These are phyloP conservation scores for Cossypha heuglini DNA, from an alignment of 2,797 vertebrate species.

Conservation along the genomic window DNA sequence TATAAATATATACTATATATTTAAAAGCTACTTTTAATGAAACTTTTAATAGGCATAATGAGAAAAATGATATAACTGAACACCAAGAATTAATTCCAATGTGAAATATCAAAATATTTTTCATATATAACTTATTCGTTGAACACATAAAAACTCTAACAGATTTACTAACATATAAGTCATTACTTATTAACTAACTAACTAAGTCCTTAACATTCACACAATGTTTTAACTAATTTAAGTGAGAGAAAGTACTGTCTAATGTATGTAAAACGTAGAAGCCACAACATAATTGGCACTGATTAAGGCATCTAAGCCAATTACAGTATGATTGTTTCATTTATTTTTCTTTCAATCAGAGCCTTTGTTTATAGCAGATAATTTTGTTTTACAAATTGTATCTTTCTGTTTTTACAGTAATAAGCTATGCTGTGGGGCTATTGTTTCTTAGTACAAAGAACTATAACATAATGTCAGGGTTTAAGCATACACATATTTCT, in stretches of 20 bases:
- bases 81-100: background rate
- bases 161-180: background rate
- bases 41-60: background rate
- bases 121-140: background rate
- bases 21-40: background rate
- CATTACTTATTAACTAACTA: no score
- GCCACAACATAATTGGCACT: background rate
- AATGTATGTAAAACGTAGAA: background rate
- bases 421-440: background rate
- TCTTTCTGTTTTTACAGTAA: background rate
- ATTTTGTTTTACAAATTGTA: background rate
- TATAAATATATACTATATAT: background rate
- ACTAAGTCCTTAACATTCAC: background rate
- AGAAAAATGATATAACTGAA: background rate
- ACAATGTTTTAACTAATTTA: background rate
- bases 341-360: slow-evolving; percentile 13
- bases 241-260: background rate
- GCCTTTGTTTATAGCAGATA: background rate
- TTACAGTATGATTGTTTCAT: background rate
- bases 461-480: background rate
- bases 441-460: background rate
- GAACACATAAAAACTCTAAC: background rate
- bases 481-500: background rate
- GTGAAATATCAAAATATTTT: background rate
- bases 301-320: background rate